Base-by-base conservation (phyloP, 2,888 invertebrate species). In the Brenthis ino region DNA sequence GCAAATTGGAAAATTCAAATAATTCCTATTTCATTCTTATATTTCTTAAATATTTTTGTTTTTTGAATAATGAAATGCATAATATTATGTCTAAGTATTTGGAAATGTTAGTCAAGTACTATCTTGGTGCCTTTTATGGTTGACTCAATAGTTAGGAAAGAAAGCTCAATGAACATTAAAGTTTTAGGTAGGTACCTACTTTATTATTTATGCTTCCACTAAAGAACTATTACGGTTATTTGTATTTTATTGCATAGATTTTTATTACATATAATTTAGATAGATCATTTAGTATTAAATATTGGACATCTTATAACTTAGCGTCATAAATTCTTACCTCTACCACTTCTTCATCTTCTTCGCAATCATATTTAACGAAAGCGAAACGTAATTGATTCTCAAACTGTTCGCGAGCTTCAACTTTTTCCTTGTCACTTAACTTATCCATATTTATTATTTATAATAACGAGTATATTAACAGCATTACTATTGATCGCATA, bases 381-480 rank as follows among this genome's bases (percentile, higher is more conserved):
- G 91, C 91, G 71, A 77, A 88, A 13, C 85, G 80, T 65, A 93
- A 76, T 76, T 92, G 92, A 72, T 91, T 91, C 73, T 93, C 92
- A 75, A 93, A 93, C 56, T 82, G 78, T 70, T 88, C 86, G n/a
- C 92, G 81, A 0, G 92, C 92, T 71, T 89, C 87, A 0, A 81
- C 80, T 72, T 84, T 89, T 60, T 90, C 90, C 72, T 83, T 74
- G 6, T 79, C 84, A 79, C 81, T 85, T 48, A 84, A 71, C 70
- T 77, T 79, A 60, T 77, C 71, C 80, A 79, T 82, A 66, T 77
- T 79, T 74, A 76, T 8, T 57, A 57, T 16, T 37, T 33, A 8
- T 50, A 50, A 2, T 51, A n/a, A 51, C 16, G 16, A 33, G 16
- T 3, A n/a, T 37, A 1, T 51, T 14, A 51, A 48, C 37, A 51